Evolutionary conservation across 2,113 vertebrate species (phyloP).

Genomic region (Spea multiplicata): DNA sequence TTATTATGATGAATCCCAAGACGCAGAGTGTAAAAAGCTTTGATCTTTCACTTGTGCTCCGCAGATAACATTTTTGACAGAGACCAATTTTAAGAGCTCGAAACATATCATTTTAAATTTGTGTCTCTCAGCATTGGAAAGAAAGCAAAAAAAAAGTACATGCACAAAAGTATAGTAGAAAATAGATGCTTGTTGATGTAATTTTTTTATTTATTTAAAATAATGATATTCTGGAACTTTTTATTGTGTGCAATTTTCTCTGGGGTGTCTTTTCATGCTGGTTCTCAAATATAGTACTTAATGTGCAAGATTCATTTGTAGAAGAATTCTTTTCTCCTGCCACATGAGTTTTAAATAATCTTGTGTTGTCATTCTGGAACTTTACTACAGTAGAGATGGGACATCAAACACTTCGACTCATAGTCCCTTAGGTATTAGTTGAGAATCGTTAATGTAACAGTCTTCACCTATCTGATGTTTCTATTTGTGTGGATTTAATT

Average conservation of each 20-base stretch:
- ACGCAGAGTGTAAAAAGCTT: neutral
- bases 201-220: slow-evolving; percentile 5
- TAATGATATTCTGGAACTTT: slow-evolving; percentile 11
- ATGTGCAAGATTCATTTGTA: slow-evolving; percentile 6
- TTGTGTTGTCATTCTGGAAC: neutral
- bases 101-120: slow-evolving; percentile 29
- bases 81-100: neutral
- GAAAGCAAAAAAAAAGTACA: neutral
- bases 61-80: slow-evolving; percentile 20
- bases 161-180: slow-evolving; percentile 13
- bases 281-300: neutral
- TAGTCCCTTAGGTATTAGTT: neutral
- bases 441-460: neutral
- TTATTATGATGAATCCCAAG: slow-evolving; percentile 12
- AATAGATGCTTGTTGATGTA: neutral
- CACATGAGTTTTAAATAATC: slow-evolving; percentile 1
- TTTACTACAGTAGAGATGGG: neutral
- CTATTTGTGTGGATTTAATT: neutral
- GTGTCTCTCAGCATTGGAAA: neutral
- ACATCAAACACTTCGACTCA: neutral
- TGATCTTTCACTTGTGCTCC: slow-evolving; percentile 8
- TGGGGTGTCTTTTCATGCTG: neutral
- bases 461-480: neutral
- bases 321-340: neutral
- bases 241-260: slow-evolving; percentile 12